Percentiles rank a stretch among this genome's conserved stretches.
Conservation (phyloP, 2,888 invertebrate species). For the Caenorhabditis sp. region DNA sequence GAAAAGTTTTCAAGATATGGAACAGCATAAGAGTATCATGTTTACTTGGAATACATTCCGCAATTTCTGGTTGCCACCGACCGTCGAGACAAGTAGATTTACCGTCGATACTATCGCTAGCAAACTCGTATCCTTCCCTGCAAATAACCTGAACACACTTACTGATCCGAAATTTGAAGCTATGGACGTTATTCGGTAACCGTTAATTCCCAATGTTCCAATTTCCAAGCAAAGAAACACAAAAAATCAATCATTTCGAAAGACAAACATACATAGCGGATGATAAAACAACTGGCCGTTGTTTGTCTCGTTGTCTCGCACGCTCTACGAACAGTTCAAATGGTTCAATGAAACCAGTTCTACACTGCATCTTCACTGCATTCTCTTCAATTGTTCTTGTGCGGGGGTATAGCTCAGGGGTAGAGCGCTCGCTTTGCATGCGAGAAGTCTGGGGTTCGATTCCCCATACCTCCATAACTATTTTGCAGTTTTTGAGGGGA, state of each 20-base stretch:
- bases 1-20: slow-evolving; percentile 19
- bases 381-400: no score
- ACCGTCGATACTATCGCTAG: slow-evolving; percentile 83
- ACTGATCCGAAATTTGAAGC: slow-evolving; percentile 54
- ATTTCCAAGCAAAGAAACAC: no score
- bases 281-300: no score
- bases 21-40: neutral
- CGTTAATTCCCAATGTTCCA: no score
- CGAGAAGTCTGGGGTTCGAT: slow-evolving; percentile 75
- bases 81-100: slow-evolving; percentile 93
- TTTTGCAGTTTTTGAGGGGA: slow-evolving; percentile 72
- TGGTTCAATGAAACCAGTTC: no score
- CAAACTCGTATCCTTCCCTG: slow-evolving; percentile 75
- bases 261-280: no score
- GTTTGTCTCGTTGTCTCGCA: no score
- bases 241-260: no score
- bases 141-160: slow-evolving; percentile 76
- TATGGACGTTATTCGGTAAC: no score
- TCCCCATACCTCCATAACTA: slow-evolving; percentile 71
- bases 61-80: slow-evolving; percentile 93
- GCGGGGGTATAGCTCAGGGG: slow-evolving; percentile 74
- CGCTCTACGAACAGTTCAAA: no score
- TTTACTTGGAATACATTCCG: slow-evolving; percentile 90
- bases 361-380: no score
- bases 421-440: slow-evolving; percentile 78